Evolutionary conservation across 2,797 vertebrate species (phyloP).

Genomic region (Lagocephalus sceleratus): DNA sequence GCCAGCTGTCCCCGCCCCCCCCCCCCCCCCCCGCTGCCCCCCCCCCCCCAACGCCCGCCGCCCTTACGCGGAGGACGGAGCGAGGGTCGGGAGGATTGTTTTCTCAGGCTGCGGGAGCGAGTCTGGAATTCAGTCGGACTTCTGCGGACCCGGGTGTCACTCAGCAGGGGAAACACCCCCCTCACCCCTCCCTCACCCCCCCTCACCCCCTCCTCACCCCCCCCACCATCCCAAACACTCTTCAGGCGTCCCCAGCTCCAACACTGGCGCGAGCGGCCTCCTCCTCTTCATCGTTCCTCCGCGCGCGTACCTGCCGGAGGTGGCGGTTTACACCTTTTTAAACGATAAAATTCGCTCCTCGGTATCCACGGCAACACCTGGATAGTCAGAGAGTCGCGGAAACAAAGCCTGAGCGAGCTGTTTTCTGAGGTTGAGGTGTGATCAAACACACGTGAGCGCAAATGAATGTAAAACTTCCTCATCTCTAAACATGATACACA

Average conservation of each 20-base stretch:
- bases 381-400: too few species aligned
- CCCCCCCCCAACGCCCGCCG: too few species aligned
- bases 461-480: background rate
- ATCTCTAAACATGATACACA: background rate
- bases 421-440: too few species aligned
- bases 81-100: conserved; percentile 51
- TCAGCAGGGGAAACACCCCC: conserved; percentile 52
- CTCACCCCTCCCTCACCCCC: too few species aligned
- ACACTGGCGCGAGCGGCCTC: background rate
- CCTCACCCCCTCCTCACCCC: conserved; percentile 33
- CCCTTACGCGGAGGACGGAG: conserved; percentile 55
- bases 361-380: too few species aligned
- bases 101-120: conserved; percentile 58
- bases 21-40: too few species aligned
- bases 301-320: too few species aligned
- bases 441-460: background rate
- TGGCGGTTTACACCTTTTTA: too few species aligned
- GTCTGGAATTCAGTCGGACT: conserved; percentile 50
- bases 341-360: too few species aligned
- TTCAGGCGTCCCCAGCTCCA: conserved; percentile 4
- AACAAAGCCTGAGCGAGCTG: too few species aligned
- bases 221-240: conserved; percentile 30
- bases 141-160: conserved; percentile 56
- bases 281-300: too few species aligned
- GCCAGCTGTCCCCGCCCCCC: conserved; percentile 78